These are phyloP conservation scores for Discoglossus pictus DNA, from an alignment of 2,797 vertebrate genomes.

Conservation along the genomic window DNA sequence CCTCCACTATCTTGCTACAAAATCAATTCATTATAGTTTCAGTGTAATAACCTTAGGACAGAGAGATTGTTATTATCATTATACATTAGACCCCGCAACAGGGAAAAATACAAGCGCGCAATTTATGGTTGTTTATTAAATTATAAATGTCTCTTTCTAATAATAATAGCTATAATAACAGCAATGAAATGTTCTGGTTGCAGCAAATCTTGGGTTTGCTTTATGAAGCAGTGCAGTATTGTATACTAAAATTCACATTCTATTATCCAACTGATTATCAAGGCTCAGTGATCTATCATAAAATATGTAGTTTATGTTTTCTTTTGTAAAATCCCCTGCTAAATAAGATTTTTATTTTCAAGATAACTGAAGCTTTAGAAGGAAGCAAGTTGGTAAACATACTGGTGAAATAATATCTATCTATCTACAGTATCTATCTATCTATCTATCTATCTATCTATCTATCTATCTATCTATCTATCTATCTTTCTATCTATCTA, in stretches of 20 bases:
- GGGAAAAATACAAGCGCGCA: conserved; percentile 23
- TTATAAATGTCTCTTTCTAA: conserved; percentile 27
- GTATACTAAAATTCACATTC: conserved; percentile 36
- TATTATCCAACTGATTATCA: conserved; percentile 27
- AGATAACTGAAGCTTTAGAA: not conserved
- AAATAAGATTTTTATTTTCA: not conserved
- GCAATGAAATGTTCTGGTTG: conserved; percentile 30
- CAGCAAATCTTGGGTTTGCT: conserved; percentile 32
- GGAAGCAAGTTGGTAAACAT: not conserved
- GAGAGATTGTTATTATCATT: conserved; percentile 31
- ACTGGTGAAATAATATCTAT: too few species aligned
- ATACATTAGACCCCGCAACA: conserved; percentile 17
- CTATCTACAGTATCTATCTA: too few species aligned
- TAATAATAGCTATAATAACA: conserved; percentile 36
- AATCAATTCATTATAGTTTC: conserved; percentile 3
- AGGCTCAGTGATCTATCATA: conserved; percentile 15
- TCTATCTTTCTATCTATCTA: too few species aligned
- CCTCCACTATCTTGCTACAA: not conserved
- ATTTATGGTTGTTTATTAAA: conserved; percentile 32
- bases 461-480: too few species aligned
- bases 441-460: too few species aligned
- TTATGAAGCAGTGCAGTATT: conserved; percentile 24
- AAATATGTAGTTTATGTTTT: conserved; percentile 13
- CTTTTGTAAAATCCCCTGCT: not conserved
- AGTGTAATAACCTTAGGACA: conserved; percentile 19